A percentile compares a stretch with the other conserved stretches of the same genome.
Conservation (phyloP, 1,140 invertebrate species). For the Heterodera schachtii region DNA sequence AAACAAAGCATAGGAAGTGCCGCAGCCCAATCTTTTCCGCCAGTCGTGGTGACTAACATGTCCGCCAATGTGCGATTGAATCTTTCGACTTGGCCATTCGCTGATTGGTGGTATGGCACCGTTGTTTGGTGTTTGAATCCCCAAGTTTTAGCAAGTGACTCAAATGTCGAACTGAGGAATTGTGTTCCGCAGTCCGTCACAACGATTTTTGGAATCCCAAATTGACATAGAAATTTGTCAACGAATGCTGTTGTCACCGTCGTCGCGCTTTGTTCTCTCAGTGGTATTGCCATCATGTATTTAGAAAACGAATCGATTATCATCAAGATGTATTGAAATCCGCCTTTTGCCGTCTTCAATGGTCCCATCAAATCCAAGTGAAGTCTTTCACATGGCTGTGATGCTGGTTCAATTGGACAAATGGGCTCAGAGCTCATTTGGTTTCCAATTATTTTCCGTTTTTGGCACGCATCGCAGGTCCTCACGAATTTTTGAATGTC, state of each 20-base stretch:
- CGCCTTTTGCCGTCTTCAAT: neutral
- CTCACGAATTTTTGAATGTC: slow-evolving; percentile 15
- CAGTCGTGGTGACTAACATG: neutral
- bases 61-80: slow-evolving; percentile 5
- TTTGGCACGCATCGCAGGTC: slow-evolving; percentile 12
- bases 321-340: slow-evolving; percentile 20
- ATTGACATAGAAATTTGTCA: slow-evolving; percentile 7
- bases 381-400: slow-evolving; percentile 5
- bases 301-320: slow-evolving; percentile 25
- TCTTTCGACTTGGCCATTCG: slow-evolving; percentile 15
- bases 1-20: neutral
- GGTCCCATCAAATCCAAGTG: slow-evolving; percentile 19
- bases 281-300: slow-evolving; percentile 4
- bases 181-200: slow-evolving; percentile 20
- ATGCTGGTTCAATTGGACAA: neutral
- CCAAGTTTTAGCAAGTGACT: neutral
- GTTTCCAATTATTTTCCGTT: slow-evolving; percentile 17
- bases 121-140: slow-evolving; percentile 13
- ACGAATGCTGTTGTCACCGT: slow-evolving; percentile 14
- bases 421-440: neutral
- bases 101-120: slow-evolving; percentile 11
- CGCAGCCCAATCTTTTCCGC: slow-evolving; percentile 6
- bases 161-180: slow-evolving; percentile 20
- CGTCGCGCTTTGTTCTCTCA: slow-evolving; percentile 11
- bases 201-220: slow-evolving; percentile 1